These are phyloP conservation scores for Protonemura montana DNA, from an alignment of 2,888 invertebrate genomes.

Conservation along the genomic window DNA sequence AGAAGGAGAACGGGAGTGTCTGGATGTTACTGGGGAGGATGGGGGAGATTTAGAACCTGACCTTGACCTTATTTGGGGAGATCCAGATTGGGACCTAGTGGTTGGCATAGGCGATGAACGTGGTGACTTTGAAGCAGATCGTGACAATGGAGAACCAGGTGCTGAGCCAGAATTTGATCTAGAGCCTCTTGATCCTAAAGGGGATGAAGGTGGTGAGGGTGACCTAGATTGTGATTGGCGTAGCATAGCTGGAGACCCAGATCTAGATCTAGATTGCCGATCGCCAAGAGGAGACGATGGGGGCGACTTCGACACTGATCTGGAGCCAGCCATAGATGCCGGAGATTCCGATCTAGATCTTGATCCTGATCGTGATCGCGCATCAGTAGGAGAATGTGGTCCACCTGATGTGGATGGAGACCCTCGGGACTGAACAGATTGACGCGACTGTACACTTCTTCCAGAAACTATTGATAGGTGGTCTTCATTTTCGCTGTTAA, in stretches of 20 bases:
- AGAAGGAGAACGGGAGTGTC: constrained; percentile 57
- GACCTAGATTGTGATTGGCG: constrained; percentile 19
- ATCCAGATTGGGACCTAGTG: constrained; percentile 37
- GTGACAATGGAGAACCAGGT: background rate
- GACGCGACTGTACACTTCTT: background rate
- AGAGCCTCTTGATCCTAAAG: background rate
- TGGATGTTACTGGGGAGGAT: constrained; percentile 56
- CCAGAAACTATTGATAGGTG: constrained; percentile 34
- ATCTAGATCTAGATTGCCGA: constrained; percentile 14
- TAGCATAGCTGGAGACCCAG: constrained; percentile 9
- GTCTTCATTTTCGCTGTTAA: background rate
- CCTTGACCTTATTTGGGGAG: constrained; percentile 51
- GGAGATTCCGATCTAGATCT: constrained; percentile 30
- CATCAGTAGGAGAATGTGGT: constrained; percentile 28
- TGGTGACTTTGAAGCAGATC: background rate
- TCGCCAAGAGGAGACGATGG: constrained; percentile 1
- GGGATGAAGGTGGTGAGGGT: background rate
- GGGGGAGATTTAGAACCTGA: constrained; percentile 53
- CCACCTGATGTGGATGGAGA: constrained; percentile 37
- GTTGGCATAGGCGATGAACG: background rate
- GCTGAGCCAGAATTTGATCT: constrained; percentile 32
- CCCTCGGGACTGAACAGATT: background rate
- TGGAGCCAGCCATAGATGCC: constrained; percentile 26
- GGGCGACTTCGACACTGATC: background rate
- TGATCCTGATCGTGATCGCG: constrained; percentile 40